These are phyloP conservation scores for Trichogramma evanescens DNA, from an alignment of 2,888 invertebrate genomes.

Conservation along the genomic window DNA sequence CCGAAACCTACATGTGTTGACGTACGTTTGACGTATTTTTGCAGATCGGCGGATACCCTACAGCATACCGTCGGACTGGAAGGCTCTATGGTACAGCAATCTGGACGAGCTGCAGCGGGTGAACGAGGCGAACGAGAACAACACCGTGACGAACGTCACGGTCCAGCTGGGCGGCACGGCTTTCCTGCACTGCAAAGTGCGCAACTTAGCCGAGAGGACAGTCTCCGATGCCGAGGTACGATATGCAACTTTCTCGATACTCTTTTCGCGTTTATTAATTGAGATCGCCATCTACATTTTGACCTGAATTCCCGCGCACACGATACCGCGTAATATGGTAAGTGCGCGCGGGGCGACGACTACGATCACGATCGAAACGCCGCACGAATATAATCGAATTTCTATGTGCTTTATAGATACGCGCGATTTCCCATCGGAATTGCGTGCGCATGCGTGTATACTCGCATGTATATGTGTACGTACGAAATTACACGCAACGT, in stretches of 20 bases:
- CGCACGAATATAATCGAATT: too few relatives aligned
- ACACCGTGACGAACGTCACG: conserved; percentile 68
- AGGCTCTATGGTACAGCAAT: conserved; percentile 45
- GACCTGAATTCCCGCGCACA: too few relatives aligned
- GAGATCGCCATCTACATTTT: too few relatives aligned
- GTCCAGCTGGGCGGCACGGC: conserved; percentile 73
- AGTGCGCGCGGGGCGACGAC: too few relatives aligned
- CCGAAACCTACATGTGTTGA: too few relatives aligned
- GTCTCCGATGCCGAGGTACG: conserved; percentile 50
- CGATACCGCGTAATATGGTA: too few relatives aligned
- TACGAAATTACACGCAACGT: too few relatives aligned
- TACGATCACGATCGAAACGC: too few relatives aligned
- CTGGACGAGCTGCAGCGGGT: conserved; percentile 44
- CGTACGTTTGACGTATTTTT: conserved; percentile 17
- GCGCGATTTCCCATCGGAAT: too few relatives aligned
- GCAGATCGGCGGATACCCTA: conserved; percentile 44
- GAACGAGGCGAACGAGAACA: conserved; percentile 58
- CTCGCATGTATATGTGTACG: too few relatives aligned
- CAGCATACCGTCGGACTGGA: conserved; percentile 44
- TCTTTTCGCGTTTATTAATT: background rate
- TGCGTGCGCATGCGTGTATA: too few relatives aligned
- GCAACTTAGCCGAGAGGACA: conserved; percentile 67
- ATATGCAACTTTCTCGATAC: conserved; percentile 2
- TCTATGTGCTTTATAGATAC: too few relatives aligned
- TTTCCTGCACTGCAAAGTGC: conserved; percentile 73